Conservation (phyloP, 2,797 vertebrate species). For the Pelobates cultripes region DNA sequence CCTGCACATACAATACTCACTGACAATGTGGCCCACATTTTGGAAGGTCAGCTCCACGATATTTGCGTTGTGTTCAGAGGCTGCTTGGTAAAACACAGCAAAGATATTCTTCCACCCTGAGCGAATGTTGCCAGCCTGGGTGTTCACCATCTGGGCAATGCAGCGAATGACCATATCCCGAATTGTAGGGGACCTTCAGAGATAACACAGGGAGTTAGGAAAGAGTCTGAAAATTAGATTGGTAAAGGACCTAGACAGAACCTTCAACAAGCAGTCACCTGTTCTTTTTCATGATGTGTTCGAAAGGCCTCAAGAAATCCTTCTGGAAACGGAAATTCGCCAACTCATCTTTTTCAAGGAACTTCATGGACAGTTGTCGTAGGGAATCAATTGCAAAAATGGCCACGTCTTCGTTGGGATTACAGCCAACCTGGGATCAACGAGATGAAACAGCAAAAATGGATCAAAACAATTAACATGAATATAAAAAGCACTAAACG, state of each 20-base stretch:
- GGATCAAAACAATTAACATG: no score
- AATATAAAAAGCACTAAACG: no score
- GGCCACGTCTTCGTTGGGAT: conserved; percentile 94
- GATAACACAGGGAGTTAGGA: background rate
- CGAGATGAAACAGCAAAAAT: no score
- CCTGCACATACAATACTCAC: conserved; percentile 73
- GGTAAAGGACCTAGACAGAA: background rate
- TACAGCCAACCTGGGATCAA: conserved; percentile 87
- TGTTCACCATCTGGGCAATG: conserved; percentile 95
- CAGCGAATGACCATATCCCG: conserved; percentile 96
- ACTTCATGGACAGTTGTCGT: conserved; percentile 96
- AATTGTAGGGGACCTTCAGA: conserved; percentile 86
- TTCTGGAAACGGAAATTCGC: conserved; percentile 98
- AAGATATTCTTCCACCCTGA: conserved; percentile 98
- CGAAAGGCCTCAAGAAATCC: conserved; percentile 93
- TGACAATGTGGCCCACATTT: conserved; percentile 90
- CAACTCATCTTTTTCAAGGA: conserved; percentile 93
- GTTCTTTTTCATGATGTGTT: conserved; percentile 97
- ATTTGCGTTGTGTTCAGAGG: conserved; percentile 88
- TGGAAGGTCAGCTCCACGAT: conserved; percentile 95
- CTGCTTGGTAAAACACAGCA: conserved; percentile 94
- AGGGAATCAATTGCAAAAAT: conserved; percentile 95
- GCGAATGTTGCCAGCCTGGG: conserved; percentile 91
- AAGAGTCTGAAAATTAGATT: background rate
- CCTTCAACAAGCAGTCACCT: conserved; percentile 69